Percentiles rank a stretch among this genome's conserved stretches.
Conservation (phyloP, 2,888 invertebrate genomes). For the Holacanthella duospinosa region DNA sequence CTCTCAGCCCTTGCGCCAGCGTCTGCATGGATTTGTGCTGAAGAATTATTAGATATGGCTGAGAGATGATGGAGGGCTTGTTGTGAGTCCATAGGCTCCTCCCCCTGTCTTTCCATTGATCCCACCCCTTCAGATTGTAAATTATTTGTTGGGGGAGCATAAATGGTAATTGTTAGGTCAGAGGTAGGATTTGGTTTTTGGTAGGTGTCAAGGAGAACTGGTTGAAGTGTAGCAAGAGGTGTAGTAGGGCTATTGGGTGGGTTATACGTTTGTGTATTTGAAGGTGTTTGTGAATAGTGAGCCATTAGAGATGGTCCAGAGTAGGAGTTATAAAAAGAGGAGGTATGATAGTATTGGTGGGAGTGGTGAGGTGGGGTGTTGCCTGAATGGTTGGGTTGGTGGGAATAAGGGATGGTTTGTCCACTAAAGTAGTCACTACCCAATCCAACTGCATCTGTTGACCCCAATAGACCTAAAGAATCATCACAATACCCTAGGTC, state of each 20-base stretch:
- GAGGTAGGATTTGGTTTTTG: constrained; percentile 19
- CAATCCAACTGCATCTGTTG: neutral
- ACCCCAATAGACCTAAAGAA: neutral
- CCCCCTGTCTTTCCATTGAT: neutral
- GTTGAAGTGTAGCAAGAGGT: constrained; percentile 4
- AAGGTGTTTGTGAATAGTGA: constrained; percentile 11
- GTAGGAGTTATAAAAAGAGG: constrained; percentile 23
- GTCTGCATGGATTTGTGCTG: neutral
- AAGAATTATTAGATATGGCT: neutral
- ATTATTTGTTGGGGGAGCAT: constrained; percentile 27
- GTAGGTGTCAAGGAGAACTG: neutral
- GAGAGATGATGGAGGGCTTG: too few relatives aligned
- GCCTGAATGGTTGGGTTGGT: constrained; percentile 33
- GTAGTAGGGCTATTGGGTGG: constrained; percentile 4
- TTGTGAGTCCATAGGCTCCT: neutral
- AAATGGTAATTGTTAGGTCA: constrained; percentile 36
- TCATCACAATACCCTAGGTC: too few relatives aligned
- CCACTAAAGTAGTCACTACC: neutral
- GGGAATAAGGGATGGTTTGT: constrained; percentile 6
- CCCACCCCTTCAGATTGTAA: neutral
- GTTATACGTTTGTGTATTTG: neutral
- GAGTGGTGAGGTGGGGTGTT: constrained; percentile 26
- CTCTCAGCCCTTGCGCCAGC: neutral
- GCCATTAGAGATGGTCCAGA: constrained; percentile 20
- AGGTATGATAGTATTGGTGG: constrained; percentile 23